These are phyloP conservation scores for Haemorhous mexicanus DNA, from an alignment of 2,113 vertebrate genomes.

Conservation along the genomic window DNA sequence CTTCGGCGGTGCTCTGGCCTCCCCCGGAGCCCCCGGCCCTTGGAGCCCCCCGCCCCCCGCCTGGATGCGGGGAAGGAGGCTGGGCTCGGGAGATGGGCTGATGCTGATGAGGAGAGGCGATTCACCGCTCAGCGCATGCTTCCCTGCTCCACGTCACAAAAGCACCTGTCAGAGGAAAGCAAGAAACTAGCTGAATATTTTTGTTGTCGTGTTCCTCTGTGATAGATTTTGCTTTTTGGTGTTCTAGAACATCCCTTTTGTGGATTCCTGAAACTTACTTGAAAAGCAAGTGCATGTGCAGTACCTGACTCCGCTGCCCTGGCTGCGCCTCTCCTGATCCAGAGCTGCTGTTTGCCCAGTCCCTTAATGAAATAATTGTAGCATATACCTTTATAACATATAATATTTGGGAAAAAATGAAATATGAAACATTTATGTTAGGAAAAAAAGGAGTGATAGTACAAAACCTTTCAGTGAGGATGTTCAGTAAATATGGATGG, in stretches of 20 bases:
- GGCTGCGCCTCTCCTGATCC: not conserved
- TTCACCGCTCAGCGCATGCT: not conserved
- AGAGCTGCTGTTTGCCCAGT: not conserved
- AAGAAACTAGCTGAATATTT: not conserved
- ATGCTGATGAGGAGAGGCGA: constrained; percentile 52
- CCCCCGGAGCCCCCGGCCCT: not conserved
- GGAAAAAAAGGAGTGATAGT: not conserved
- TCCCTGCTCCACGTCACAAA: not conserved
- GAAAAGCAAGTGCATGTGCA: not conserved
- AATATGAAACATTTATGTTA: not conserved
- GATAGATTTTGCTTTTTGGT: not conserved
- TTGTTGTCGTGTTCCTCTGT: not conserved
- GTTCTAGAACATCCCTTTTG: not conserved
- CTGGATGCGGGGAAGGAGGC: constrained; percentile 1
- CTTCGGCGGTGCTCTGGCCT: not conserved
- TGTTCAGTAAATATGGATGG: not conserved
- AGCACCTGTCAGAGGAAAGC: not conserved
- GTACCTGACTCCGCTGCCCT: not conserved
- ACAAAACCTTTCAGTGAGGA: not conserved
- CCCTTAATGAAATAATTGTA: not conserved
- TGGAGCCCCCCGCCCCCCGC: not conserved
- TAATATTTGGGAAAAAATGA: not conserved
- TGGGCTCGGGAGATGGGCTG: constrained; percentile 44
- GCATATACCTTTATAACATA: not conserved
- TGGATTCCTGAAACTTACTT: not conserved